Base-by-base conservation (phyloP, 2,888 invertebrate genomes). In the Agapostemon virescens region DNA sequence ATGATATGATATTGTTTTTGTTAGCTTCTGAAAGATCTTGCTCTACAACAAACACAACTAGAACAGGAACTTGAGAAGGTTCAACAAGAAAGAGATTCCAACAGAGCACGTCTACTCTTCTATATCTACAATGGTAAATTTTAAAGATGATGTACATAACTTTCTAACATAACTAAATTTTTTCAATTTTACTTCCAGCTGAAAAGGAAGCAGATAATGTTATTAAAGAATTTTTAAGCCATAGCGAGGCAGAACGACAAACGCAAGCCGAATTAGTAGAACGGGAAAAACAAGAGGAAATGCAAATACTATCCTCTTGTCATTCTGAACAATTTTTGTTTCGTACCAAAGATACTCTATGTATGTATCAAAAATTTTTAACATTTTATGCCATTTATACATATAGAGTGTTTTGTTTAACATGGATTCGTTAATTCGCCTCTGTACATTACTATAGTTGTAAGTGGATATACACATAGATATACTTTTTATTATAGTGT, bases 51-150 rank as follows among this genome's bases (percentile, higher is more conserved):
- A 92, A 94, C 93, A 77, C 94, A 95, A 88, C 92, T 96, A 61
- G 96, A 96, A 89, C 93, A 93, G 82, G 95, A 96, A 92, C 94
- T 97, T 84, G 94, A 94, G 79, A 95, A 95, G 93, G 94, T 96
- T 77, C 96, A 96, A 87, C 94, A 94, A 89, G 94, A 94, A 85
- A 95, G 94, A 92, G 96, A 96, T 90, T 89, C 85, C 7, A 91
- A 92, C 77, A 88, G 91, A 82, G 77, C 87, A 33, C 87, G 89
- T 76, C 84, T 92, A 64, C 88, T 92, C 63, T 89, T 90, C 17
- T 89, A 88, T 40, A 91, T 92, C 85, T 89, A 89, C 68, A 88
- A 91, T 82, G 91, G 92, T 91, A 85, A 67, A 64, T 61, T 30
- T 17, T 33, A 63, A 61, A 71, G 45, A 69, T 68, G 26, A 13